Evolutionary conservation across 2,797 vertebrate species (phyloP).

Genomic region (Paramormyrops hopkinsi): DNA sequence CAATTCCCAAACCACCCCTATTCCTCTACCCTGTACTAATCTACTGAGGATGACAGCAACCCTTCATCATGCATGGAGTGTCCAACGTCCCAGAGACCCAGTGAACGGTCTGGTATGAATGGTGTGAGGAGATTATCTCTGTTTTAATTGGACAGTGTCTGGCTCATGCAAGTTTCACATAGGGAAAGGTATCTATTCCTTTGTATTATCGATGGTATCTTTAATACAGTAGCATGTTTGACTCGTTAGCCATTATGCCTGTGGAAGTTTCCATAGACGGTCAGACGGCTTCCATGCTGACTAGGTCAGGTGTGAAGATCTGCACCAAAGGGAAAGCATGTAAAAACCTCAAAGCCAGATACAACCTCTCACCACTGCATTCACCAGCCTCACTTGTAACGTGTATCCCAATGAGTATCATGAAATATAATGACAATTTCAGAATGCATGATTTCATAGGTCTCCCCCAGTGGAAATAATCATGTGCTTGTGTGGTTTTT

Average conservation of each 20-base stretch:
- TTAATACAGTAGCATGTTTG: slow-evolving; percentile 1
- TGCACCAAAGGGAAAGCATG: neutral
- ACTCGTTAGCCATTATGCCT: slow-evolving; percentile 4
- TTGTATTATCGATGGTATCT: neutral
- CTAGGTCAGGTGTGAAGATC: neutral
- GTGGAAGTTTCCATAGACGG: slow-evolving; percentile 8
- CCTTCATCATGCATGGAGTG: slow-evolving; percentile 87
- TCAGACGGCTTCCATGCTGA: slow-evolving; percentile 17
- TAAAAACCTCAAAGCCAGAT: slow-evolving; percentile 2
- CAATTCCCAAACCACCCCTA: slow-evolving; percentile 22
- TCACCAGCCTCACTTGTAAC: slow-evolving; percentile 64
- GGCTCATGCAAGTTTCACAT: neutral
- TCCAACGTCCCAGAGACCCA: slow-evolving; percentile 66
- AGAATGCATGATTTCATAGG: slow-evolving; percentile 79
- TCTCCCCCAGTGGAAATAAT: slow-evolving; percentile 72
- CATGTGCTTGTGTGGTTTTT: slow-evolving; percentile 49
- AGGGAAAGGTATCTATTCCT: neutral
- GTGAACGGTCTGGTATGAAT: slow-evolving; percentile 78
- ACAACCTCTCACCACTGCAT: slow-evolving; percentile 88
- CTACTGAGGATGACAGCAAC: slow-evolving; percentile 77
- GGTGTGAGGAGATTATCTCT: slow-evolving; percentile 76
- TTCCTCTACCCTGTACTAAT: slow-evolving; percentile 66
- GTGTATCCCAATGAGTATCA: slow-evolving; percentile 54
- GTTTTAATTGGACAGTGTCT: slow-evolving; percentile 21
- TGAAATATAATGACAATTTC: slow-evolving; percentile 53